Percentiles rank a stretch among this genome's conserved stretches.
These are phyloP conservation scores for Sarcophilus harrisii DNA, from an alignment of 2,797 vertebrate species.

Conservation along the genomic window DNA sequence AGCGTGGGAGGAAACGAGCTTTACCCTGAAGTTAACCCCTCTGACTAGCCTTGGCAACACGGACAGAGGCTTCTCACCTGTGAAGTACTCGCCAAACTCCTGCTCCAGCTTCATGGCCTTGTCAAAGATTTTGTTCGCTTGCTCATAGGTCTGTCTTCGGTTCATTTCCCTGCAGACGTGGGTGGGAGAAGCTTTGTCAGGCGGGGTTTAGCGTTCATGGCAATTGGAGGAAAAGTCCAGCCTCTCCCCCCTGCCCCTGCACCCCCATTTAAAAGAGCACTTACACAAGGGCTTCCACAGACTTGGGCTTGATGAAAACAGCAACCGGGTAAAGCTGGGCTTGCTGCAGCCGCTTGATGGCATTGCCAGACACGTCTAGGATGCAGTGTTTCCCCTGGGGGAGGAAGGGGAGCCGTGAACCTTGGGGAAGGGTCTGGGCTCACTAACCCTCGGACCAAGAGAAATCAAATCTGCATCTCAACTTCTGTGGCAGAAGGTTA, in stretches of 20 bases:
- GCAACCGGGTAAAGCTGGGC: constrained; percentile 98
- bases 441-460: neutral
- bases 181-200: neutral
- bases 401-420: neutral
- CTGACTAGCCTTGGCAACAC: neutral
- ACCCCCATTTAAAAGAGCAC: constrained; percentile 75
- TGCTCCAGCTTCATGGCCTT: constrained; percentile 99
- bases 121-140: constrained; percentile 98
- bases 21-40: neutral
- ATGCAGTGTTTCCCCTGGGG: constrained; percentile 98
- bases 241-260: neutral
- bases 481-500: neutral
- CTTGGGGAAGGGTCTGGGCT: neutral
- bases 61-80: constrained; percentile 87
- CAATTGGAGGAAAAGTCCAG: constrained; percentile 45
- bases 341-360: constrained; percentile 99
- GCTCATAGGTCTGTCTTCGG: constrained; percentile 98
- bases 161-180: constrained; percentile 94
- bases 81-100: constrained; percentile 99
- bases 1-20: neutral
- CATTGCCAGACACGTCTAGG: constrained; percentile 98
- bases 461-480: neutral
- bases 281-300: constrained; percentile 98
- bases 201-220: neutral
- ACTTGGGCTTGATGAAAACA: constrained; percentile 99